Base-by-base conservation (phyloP, 2,888 invertebrate species). In the Leucoma salicis region DNA sequence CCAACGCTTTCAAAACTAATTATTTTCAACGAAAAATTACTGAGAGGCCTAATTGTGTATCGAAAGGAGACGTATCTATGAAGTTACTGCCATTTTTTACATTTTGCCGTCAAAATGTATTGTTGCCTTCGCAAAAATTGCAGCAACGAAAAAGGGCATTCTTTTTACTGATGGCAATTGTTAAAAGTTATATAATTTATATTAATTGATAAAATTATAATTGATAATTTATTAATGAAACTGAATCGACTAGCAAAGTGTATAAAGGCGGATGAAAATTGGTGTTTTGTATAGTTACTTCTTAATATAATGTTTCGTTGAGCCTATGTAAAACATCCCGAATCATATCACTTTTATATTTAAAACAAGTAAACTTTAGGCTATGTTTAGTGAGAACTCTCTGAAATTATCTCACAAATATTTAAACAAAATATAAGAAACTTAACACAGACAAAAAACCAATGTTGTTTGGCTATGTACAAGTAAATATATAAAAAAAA, bases 291-390 rank as follows among this genome's bases (percentile, higher is more conserved):
- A 63, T 63, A 71, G 51, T 65, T 35, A 62, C 61, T 65, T 54
- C 46, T 57, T 49, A 14, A 14, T 31, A 55, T 66, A 32, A 52
- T 46, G 61, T 65, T 72, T 68, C 66, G 59, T 65, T 56, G 66
- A 63, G 70, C 73, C 76, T 72, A 59, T 78, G 75, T 78, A 77
- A 68, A 80, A 77, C 60, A 73, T 71, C 49, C 76, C 70, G 68
- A 86, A 80, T 85, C 88, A 88, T 88, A 88, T 88, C 89, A 88
- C 71, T 73, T 80, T 75, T 71, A 53, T 70, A 55, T 53, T 55
- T 54, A 61, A 50, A 67, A 69, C 65, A 59, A 48, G 54, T 62
- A 64, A 67, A 65, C 57, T 49, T 55, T 79, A 85, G 80, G 77
- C 71, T 82, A 79, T 70, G 67, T 76, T 74, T 76, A 80, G 79